phyloP scores from a whole-genome alignment of 2,888 invertebrate species.

The Cryptosula pallasiana region DNA sequence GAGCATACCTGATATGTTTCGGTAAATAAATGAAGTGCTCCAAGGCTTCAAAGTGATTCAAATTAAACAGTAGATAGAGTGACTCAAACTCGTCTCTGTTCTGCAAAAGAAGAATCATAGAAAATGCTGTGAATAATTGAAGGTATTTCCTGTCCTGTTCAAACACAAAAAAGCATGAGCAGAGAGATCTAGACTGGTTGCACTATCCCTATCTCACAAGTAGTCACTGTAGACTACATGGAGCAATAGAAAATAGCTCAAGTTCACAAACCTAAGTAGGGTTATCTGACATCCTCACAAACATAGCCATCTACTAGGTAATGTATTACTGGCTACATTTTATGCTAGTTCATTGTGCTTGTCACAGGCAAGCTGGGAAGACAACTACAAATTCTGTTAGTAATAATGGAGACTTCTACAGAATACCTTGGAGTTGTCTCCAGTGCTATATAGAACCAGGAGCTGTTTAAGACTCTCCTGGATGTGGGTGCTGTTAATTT shows the following conservation, averaged over 20 bases:
- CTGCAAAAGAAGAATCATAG: background rate
- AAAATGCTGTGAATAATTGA: background rate
- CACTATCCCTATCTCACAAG: no score
- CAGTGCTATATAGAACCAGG: conserved; percentile 57
- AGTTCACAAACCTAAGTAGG: no score
- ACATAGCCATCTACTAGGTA: no score
- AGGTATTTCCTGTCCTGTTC: no score
- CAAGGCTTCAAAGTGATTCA: background rate
- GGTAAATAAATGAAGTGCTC: conserved; percentile 21
- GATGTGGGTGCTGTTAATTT: conserved; percentile 66
- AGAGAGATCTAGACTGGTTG: no score
- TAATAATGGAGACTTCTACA: no score
- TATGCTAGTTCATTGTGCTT: no score
- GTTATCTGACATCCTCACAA: no score
- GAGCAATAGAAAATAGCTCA: background rate
- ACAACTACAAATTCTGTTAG: no score
- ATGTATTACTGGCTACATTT: no score
- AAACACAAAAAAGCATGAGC: no score
- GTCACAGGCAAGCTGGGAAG: no score
- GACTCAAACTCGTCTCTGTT: conserved; percentile 15
- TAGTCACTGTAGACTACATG: background rate
- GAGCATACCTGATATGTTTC: conserved; percentile 4
- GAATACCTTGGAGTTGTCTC: background rate
- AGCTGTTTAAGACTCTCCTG: conserved; percentile 68
- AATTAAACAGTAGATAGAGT: conserved; percentile 16